phyloP scores from a whole-genome alignment of 2,797 vertebrate species.

The Chelidonichthys spinosus region DNA sequence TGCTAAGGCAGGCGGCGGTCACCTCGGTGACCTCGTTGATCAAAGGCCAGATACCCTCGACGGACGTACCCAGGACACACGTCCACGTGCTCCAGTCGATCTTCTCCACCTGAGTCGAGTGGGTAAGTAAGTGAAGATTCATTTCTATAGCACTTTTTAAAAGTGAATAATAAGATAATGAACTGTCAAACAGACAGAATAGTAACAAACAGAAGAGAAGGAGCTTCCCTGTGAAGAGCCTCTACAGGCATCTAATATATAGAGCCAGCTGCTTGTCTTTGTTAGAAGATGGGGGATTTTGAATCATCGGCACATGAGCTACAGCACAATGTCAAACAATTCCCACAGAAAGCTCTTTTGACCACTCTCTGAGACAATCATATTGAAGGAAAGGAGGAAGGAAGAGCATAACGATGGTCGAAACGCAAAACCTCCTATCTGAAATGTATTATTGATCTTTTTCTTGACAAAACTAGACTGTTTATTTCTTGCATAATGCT shows the following conservation, averaged over 20 bases:
- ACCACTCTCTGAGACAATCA: no score
- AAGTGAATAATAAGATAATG: not conserved
- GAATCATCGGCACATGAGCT: not conserved
- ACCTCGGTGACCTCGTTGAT: conserved; percentile 96
- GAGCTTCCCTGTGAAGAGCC: not conserved
- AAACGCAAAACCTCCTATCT: no score
- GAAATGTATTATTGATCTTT: no score
- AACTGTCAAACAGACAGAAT: not conserved
- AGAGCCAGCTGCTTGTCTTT: not conserved
- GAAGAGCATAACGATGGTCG: no score
- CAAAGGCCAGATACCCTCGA: conserved; percentile 96
- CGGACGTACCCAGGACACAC: conserved; percentile 92
- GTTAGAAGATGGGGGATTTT: not conserved
- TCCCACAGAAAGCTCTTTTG: no score
- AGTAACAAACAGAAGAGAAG: not conserved
- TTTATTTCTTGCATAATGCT: no score
- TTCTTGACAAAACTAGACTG: no score
- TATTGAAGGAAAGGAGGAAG: not conserved
- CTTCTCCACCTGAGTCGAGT: conserved; percentile 91
- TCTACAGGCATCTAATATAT: not conserved
- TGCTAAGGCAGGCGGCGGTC: conserved; percentile 92
- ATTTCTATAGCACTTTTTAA: not conserved
- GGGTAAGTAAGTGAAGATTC: not conserved
- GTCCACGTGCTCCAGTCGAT: conserved; percentile 97
- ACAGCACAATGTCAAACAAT: not conserved